Evolutionary conservation across 2,888 invertebrate genomes (phyloP), one percentile per base, ranked within the genome.

Genomic region (Rhagonycha lutea): DNA sequence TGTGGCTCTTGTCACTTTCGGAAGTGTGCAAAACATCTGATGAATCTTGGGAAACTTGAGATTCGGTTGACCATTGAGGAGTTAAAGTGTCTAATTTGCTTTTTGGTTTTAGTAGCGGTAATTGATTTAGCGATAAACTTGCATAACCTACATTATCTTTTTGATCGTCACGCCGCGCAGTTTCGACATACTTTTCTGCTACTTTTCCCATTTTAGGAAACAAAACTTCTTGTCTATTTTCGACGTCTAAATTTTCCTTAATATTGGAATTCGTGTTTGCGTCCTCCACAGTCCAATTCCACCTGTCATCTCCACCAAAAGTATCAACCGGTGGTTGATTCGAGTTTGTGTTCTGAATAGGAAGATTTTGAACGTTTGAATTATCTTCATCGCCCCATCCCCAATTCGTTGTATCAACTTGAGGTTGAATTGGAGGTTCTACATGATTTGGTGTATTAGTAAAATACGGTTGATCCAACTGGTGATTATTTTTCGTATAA

Each of bases 51-150:
- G 92, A 92, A 86, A 91, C 89, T 84, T 92, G 92, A 47, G 92
- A 92, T 83, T 92, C 92, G 72, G 91, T 91, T 5, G 92, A 92
- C 92, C 92, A 92, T 81, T 92, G 92, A 2, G 92, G 91, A 18
- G 92, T 88, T 70, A 86, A 79, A 73, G 80, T 80, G 12, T 88
- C 87, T 28, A 83, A 78, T 81, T 86, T 87, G 69, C 81, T 83
- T 78, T 84, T 83, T 18, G 68, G 72, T 61, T 61, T 28, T 12
- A 71, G 23, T n/a, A 71, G 69, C 26, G 73, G 76, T 14, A 74
- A 18, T 23, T 76, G 72, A 73, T 70, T 70, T 61, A 68, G 23
- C 14, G 76, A 63, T 70, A 79, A 69, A 47, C 26, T 69, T 26
- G 61, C 61, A 47, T 69, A 67, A n/a, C 14, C 14, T 47, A 61